Conservation (phyloP, 2,113 vertebrate species). For the Puntigrus tetrazona region DNA sequence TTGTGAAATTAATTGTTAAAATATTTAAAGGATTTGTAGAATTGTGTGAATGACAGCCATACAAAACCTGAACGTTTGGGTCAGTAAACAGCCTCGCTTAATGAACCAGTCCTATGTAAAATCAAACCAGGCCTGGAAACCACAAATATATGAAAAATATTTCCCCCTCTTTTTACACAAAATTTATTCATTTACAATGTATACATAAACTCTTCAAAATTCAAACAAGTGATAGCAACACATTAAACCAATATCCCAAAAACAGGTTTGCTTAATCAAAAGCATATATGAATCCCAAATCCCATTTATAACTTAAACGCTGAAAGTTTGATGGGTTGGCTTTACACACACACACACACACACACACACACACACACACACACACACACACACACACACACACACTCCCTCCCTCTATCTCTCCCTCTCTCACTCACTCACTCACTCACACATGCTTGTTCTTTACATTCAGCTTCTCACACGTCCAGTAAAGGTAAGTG, state of each 20-base stretch:
- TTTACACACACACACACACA: conserved; percentile 57
- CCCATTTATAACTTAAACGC: conserved; percentile 21
- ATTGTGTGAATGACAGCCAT: not conserved
- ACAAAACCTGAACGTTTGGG: not conserved
- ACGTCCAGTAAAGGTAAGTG: conserved; percentile 78
- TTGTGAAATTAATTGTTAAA: not conserved
- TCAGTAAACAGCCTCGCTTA: not conserved
- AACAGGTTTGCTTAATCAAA: conserved; percentile 78
- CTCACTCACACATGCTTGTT: conserved; percentile 70
- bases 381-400: conserved; percentile 50
- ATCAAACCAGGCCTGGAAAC: not conserved
- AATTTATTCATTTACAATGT: conserved; percentile 97
- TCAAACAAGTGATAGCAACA: conserved; percentile 83
- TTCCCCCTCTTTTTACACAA: conserved; percentile 92
- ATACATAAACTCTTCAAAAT: conserved; percentile 93
- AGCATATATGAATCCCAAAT: conserved; percentile 71
- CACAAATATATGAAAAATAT: conserved; percentile 61
- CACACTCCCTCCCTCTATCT: too few species aligned
- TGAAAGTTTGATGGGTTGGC: conserved; percentile 31
- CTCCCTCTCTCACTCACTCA: too few species aligned
- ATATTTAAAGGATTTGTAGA: conserved; percentile 9
- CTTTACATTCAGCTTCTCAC: conserved; percentile 6
- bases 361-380: conserved; percentile 49
- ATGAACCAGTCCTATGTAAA: not conserved
- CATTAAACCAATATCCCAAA: conserved; percentile 82